phyloP scores from a whole-genome alignment of 2,888 invertebrate species.

The Neocrepidodera transversa region DNA sequence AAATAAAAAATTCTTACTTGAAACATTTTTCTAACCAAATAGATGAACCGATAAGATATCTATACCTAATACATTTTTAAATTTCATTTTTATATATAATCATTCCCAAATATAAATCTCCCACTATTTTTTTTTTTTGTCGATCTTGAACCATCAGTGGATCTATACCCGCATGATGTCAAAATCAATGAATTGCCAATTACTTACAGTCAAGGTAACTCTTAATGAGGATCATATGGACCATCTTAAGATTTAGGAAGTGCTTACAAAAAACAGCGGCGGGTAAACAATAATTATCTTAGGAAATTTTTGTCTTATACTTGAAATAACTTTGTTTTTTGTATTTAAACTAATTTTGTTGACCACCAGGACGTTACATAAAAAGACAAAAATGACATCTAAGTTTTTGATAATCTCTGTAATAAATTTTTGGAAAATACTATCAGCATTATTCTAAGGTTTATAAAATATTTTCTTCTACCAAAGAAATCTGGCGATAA shows the following conservation, averaged over 20 bases:
- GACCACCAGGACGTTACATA: too few relatives aligned
- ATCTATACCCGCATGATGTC: conserved; percentile 7
- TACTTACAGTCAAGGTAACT: conserved; percentile 28
- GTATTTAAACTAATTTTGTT: too few relatives aligned
- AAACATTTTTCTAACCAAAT: conserved; percentile 24
- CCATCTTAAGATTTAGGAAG: conserved; percentile 18
- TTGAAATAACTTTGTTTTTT: too few relatives aligned
- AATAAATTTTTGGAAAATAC: too few relatives aligned
- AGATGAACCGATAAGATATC: conserved; percentile 4
- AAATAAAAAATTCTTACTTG: conserved; percentile 27
- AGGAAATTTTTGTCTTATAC: too few relatives aligned
- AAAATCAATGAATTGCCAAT: conserved; percentile 26
- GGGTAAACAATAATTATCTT: too few relatives aligned
- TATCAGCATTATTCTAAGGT: too few relatives aligned
- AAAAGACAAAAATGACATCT: too few relatives aligned
- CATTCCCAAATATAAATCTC: conserved; percentile 15
- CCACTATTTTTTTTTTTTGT: conserved; percentile 14
- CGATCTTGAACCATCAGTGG: conserved; percentile 13
- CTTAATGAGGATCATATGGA: conserved; percentile 23
- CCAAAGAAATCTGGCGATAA: too few relatives aligned
- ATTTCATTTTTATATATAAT: conserved; percentile 15
- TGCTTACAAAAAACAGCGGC: background rate
- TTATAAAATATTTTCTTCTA: too few relatives aligned
- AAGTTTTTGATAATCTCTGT: too few relatives aligned
- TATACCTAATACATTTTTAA: conserved; percentile 14